Evolutionary conservation across 2,113 vertebrate species (phyloP).

Genomic region (Sebastes fasciatus): DNA sequence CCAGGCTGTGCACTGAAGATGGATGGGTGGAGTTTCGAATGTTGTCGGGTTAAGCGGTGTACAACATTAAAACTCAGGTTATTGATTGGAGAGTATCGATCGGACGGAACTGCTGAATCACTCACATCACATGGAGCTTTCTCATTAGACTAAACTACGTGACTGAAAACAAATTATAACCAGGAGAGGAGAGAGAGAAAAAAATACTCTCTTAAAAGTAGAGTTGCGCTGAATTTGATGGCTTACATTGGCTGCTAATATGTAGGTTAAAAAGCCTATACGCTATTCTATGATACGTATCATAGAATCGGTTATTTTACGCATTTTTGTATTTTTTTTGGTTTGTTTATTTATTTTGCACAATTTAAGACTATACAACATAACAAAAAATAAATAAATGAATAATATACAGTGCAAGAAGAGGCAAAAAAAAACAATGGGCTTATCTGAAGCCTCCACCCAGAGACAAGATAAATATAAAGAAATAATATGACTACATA

Average conservation of each 20-base stretch:
- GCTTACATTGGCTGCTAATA: background rate
- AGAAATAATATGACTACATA: no score
- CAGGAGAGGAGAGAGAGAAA: background rate
- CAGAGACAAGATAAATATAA: no score
- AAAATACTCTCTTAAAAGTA: background rate
- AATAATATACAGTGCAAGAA: no score
- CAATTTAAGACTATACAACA: no score
- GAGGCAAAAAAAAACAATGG: no score
- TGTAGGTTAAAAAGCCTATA: background rate
- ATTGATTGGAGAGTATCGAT: slow-evolving; percentile 62
- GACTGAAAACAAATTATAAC: slow-evolving; percentile 29
- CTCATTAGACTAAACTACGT: background rate
- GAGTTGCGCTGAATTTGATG: background rate
- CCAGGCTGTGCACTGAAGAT: slow-evolving; percentile 40
- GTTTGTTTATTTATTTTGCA: no score
- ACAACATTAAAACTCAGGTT: slow-evolving; percentile 62
- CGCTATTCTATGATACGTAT: no score
- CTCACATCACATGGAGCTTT: slow-evolving; percentile 33
- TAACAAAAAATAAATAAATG: no score
- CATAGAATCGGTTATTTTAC: background rate
- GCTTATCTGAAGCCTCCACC: no score
- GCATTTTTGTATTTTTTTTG: no score
- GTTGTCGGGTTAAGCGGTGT: slow-evolving; percentile 43
- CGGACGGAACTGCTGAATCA: slow-evolving; percentile 47
- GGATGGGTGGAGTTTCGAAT: slow-evolving; percentile 78